A percentile compares a stretch with the other conserved stretches of the same genome.
phyloP scores from a whole-genome alignment of 2,888 invertebrate species.

The Tinea semifulvella region DNA sequence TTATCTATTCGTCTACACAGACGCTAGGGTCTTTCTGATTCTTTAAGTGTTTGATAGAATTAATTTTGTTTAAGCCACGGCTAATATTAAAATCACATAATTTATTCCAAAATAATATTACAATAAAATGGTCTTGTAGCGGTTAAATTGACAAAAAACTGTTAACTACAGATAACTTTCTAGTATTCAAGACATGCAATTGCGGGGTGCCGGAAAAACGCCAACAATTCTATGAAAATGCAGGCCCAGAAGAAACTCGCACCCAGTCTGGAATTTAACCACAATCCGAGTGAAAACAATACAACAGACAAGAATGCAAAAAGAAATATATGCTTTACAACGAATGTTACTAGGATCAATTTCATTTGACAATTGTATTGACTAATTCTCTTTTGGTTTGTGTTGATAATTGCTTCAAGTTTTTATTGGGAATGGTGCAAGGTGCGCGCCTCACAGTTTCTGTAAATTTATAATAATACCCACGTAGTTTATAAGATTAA shows the following conservation, averaged over 20 bases:
- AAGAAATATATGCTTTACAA: constrained; percentile 46
- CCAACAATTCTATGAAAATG: constrained; percentile 62
- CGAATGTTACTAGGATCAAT: constrained; percentile 42
- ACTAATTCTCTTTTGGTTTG: constrained; percentile 41
- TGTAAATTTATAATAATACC: constrained; percentile 11
- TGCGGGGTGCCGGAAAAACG: constrained; percentile 65
- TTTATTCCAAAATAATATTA: too few relatives aligned
- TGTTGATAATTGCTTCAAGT: constrained; percentile 58
- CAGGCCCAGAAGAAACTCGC: constrained; percentile 56
- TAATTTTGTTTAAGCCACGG: too few relatives aligned
- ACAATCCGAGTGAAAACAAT: constrained; percentile 19
- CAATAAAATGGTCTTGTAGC: too few relatives aligned
- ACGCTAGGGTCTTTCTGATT: too few relatives aligned
- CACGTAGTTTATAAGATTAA: constrained; percentile 12
- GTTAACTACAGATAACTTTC: constrained; percentile 41
- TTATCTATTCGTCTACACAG: too few relatives aligned
- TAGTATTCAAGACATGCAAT: constrained; percentile 62
- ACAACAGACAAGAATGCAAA: constrained; percentile 20
- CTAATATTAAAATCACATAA: too few relatives aligned
- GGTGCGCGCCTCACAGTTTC: constrained; percentile 35
- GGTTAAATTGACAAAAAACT: constrained; percentile 10
- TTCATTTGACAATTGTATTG: constrained; percentile 43
- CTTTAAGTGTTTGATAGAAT: too few relatives aligned
- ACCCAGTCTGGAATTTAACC: constrained; percentile 39
- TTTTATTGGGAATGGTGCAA: constrained; percentile 48